Evolutionary conservation across 2,113 vertebrate genomes (phyloP).

Genomic region (Porphyrio hochstetteri): DNA sequence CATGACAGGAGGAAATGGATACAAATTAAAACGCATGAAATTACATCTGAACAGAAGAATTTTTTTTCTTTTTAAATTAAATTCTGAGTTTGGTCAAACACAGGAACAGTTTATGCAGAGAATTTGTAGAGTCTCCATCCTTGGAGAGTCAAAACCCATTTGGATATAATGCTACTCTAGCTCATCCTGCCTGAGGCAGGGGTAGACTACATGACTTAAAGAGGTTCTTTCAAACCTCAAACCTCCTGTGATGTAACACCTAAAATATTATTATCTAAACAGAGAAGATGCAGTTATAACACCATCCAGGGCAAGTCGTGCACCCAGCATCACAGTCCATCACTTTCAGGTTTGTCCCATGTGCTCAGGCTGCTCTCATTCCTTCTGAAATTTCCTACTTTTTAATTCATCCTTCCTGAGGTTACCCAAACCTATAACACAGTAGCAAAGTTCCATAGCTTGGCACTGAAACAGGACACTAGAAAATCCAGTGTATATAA

Average conservation of each 20-base stretch:
- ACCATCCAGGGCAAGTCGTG: background rate
- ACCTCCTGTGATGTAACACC: background rate
- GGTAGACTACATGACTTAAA: background rate
- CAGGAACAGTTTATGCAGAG: background rate
- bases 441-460: background rate
- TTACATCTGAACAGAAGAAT: background rate
- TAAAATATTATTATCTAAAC: background rate
- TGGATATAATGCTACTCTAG: background rate
- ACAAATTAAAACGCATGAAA: background rate
- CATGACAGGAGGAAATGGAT: background rate
- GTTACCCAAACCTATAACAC: background rate
- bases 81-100: background rate
- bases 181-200: background rate
- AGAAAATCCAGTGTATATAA: background rate
- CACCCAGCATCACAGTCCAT: fast-evolving
- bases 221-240: background rate
- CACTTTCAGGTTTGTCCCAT: background rate
- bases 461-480: background rate
- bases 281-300: background rate
- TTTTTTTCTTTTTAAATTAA: background rate
- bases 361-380: background rate
- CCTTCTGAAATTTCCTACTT: background rate
- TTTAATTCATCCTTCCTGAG: background rate
- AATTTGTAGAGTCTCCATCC: background rate
- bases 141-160: background rate